phyloP scores from a whole-genome alignment of 2,113 vertebrate genomes.

The Rousettus leschenaultii region DNA sequence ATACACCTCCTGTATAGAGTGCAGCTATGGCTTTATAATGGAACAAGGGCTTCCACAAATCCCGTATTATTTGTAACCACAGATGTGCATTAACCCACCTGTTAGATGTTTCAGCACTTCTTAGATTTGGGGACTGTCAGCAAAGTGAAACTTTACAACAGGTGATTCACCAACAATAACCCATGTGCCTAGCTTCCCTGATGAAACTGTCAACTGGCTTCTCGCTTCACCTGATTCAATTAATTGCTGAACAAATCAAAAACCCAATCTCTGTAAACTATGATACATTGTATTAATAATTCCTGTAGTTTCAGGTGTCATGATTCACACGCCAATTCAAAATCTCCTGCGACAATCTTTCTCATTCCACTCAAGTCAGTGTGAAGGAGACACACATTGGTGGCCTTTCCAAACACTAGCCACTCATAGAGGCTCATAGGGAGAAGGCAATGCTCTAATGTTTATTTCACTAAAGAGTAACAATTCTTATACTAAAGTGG shows the following conservation, averaged over 20 bases:
- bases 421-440: background rate
- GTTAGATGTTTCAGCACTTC: too few relatives aligned
- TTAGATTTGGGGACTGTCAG: too few relatives aligned
- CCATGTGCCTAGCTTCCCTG: background rate
- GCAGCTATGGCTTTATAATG: too few relatives aligned
- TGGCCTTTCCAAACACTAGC: background rate
- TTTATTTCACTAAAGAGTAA: background rate
- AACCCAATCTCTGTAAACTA: background rate
- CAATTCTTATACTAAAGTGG: background rate
- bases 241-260: conserved; percentile 11
- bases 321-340: background rate
- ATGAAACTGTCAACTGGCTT: background rate
- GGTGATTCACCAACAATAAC: too few relatives aligned
- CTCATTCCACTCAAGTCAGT: background rate
- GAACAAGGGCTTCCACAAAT: too few relatives aligned
- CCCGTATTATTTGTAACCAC: too few relatives aligned
- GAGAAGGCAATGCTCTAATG: background rate
- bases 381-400: background rate
- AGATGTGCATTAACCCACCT: too few relatives aligned
- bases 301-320: background rate
- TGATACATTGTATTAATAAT: background rate
- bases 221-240: background rate
- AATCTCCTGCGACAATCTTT: background rate
- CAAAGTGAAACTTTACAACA: too few relatives aligned
- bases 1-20: too few relatives aligned